These are phyloP conservation scores for Argyra leucocephala DNA, from an alignment of 2,888 invertebrate genomes.

Conservation along the genomic window DNA sequence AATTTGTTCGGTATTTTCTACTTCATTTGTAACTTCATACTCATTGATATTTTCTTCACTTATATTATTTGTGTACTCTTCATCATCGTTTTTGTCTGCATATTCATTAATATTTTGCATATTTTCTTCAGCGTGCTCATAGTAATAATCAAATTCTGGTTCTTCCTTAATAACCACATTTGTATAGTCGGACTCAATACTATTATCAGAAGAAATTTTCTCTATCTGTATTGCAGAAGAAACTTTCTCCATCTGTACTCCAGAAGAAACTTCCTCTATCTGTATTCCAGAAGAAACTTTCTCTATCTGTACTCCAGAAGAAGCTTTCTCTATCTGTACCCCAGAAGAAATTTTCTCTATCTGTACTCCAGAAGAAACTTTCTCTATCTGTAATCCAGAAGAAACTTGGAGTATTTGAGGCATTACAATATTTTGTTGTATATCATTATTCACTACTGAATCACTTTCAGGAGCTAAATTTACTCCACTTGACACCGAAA, in stretches of 20 bases:
- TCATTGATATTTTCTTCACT: conserved; percentile 21
- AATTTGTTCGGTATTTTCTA: conserved; percentile 10
- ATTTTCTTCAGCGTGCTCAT: conserved; percentile 23
- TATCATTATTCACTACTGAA: neutral
- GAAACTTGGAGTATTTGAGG: conserved; percentile 34
- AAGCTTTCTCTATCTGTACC: neutral
- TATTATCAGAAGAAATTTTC: neutral
- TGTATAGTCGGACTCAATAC: neutral
- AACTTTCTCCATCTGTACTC: conserved; percentile 17
- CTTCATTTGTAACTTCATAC: conserved; percentile 17
- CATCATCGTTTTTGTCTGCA: conserved; percentile 16
- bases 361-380: too few species aligned
- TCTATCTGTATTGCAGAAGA: neutral
- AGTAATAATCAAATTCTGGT: conserved; percentile 32
- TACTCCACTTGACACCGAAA: conserved; percentile 28
- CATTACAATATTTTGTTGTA: conserved; percentile 17
- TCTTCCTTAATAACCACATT: conserved; percentile 31
- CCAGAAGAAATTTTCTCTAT: too few species aligned
- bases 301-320: too few species aligned
- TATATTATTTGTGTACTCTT: conserved; percentile 17
- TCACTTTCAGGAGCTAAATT: conserved; percentile 15
- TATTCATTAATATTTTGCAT: conserved; percentile 14
- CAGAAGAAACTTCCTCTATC: neutral
- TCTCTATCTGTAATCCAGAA: conserved; percentile 25
- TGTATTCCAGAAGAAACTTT: neutral